Conservation (phyloP, 2,888 invertebrate genomes). For the Shargacucullia verbasci region DNA sequence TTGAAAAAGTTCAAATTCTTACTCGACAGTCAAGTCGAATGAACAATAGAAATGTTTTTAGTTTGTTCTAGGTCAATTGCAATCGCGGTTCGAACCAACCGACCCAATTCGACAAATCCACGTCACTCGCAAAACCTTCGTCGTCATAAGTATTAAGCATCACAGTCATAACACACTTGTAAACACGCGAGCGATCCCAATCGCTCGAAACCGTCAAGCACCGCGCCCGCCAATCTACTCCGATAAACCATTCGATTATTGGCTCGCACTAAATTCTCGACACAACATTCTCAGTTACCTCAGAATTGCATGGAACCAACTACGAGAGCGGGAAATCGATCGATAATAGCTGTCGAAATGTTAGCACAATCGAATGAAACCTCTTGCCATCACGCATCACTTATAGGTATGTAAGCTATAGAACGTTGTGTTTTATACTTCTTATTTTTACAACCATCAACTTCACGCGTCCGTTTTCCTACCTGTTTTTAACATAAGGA, state of each 20-base stretch:
- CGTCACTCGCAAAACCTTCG: too few species aligned
- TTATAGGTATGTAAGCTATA: conserved; percentile 3
- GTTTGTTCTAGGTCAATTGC: background rate
- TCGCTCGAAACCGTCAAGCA: conserved; percentile 2
- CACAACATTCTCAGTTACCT: background rate
- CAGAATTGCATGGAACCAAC: background rate
- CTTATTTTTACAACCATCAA: conserved; percentile 44
- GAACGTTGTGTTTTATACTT: conserved; percentile 24
- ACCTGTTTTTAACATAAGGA: too few species aligned
- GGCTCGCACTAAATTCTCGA: too few species aligned
- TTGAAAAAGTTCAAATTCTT: background rate
- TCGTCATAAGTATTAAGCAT: background rate
- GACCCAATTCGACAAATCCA: background rate
- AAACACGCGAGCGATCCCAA: conserved; percentile 22
- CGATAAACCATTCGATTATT: too few species aligned
- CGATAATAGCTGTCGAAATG: conserved; percentile 7
- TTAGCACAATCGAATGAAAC: conserved; percentile 13
- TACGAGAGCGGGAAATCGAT: conserved; percentile 1
- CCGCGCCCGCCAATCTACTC: too few species aligned
- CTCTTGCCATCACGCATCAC: conserved; percentile 2
- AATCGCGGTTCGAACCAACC: too few species aligned
- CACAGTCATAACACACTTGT: conserved; percentile 8
- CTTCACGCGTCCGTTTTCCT: conserved; percentile 5
- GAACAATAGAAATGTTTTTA: conserved; percentile 8
- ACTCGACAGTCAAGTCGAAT: background rate